Evolutionary conservation across 2,888 invertebrate species (phyloP).

Genomic region (Epinotia nisella): DNA sequence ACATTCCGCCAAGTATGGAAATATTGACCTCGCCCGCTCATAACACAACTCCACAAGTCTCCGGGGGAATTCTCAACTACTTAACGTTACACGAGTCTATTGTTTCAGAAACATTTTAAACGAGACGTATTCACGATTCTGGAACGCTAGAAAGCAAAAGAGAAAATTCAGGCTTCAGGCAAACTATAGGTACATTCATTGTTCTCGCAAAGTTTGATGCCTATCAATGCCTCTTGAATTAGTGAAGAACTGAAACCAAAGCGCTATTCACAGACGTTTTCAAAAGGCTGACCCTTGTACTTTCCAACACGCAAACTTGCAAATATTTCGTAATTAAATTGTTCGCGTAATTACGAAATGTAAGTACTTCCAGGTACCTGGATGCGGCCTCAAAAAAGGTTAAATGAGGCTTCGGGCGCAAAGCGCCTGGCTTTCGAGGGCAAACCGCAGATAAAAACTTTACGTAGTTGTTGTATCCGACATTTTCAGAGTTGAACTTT

Average conservation of each 20-base stretch:
- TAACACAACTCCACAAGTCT: slow-evolving; percentile 18
- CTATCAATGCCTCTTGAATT: slow-evolving; percentile 15
- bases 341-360: slow-evolving; percentile 12
- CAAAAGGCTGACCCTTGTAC: slow-evolving; percentile 7
- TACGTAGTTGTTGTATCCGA: slow-evolving; percentile 13
- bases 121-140: background rate
- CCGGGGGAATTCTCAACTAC: slow-evolving; percentile 16
- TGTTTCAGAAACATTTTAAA: slow-evolving; percentile 32
- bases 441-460: slow-evolving; percentile 9
- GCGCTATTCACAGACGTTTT: slow-evolving; percentile 11
- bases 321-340: slow-evolving; percentile 19
- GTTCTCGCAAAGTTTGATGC: background rate
- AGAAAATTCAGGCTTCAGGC: background rate
- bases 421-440: background rate
- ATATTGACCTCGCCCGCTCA: slow-evolving; percentile 31
- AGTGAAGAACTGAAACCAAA: background rate
- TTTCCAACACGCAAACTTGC: slow-evolving; percentile 17
- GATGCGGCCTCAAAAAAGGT: slow-evolving; percentile 22
- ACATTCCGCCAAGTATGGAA: slow-evolving; percentile 32
- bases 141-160: background rate
- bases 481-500: slow-evolving; percentile 27
- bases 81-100: slow-evolving; percentile 12
- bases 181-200: slow-evolving; percentile 7
- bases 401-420: slow-evolving; percentile 8
- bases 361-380: slow-evolving; percentile 15